Conservation (phyloP, 2,888 invertebrate genomes). For the Aphodius granarius region DNA sequence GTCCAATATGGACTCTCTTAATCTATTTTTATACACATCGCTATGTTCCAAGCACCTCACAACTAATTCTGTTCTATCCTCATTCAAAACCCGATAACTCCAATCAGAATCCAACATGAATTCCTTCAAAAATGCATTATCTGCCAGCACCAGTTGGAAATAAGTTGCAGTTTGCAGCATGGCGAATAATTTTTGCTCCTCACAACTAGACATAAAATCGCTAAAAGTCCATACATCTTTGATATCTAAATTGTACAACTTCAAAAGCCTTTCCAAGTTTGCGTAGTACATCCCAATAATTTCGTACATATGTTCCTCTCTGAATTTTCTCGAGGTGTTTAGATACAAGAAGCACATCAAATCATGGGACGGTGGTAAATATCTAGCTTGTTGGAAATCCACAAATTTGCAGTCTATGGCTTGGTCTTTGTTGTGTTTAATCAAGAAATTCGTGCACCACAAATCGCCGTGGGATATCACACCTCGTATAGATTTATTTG, state of each 20-base stretch:
- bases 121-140: slow-evolving; percentile 34
- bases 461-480: slow-evolving; percentile 49
- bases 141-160: slow-evolving; percentile 43
- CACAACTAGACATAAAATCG: slow-evolving; percentile 45
- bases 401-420: slow-evolving; percentile 46
- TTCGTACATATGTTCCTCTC: slow-evolving; percentile 40
- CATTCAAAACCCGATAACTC: slow-evolving; percentile 37
- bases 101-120: slow-evolving; percentile 38
- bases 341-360: slow-evolving; percentile 52
- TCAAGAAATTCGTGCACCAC: slow-evolving; percentile 45
- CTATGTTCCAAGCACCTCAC: slow-evolving; percentile 38
- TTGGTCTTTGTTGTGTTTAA: slow-evolving; percentile 38
- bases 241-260: slow-evolving; percentile 35
- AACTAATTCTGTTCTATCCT: slow-evolving; percentile 42
- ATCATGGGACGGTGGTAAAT: slow-evolving; percentile 69
- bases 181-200: slow-evolving; percentile 44
- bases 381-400: slow-evolving; percentile 53
- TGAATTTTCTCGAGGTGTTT: slow-evolving; percentile 42
- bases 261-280: slow-evolving; percentile 41
- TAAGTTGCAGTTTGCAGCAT: slow-evolving; percentile 42
- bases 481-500: slow-evolving; percentile 50
- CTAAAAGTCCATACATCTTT: slow-evolving; percentile 39
- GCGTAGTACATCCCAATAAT: slow-evolving; percentile 46
- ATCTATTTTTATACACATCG: slow-evolving; percentile 32
- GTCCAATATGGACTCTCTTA: slow-evolving; percentile 31